phyloP scores from a whole-genome alignment of 2,797 vertebrate genomes.

The Mormyrus proboscirostris region DNA sequence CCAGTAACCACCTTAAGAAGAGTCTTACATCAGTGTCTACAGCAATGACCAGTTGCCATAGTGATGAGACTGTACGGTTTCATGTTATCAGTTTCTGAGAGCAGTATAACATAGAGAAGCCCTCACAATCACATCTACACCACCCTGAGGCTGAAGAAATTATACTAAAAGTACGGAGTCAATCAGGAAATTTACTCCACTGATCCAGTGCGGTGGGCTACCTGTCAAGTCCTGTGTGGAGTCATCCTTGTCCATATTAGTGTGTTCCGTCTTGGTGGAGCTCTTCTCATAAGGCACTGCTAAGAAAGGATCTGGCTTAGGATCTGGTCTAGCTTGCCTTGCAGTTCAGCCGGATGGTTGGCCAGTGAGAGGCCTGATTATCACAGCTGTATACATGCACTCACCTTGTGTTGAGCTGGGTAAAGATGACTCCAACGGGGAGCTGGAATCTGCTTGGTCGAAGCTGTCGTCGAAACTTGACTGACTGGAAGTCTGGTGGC shows the following conservation, averaged over 20 bases:
- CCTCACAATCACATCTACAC: not conserved
- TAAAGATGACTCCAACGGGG: constrained; percentile 39
- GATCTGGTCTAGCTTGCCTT: constrained; percentile 11
- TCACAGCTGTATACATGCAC: not conserved
- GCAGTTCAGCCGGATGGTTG: constrained; percentile 8
- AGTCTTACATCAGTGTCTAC: not conserved
- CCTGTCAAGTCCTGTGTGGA: constrained; percentile 54
- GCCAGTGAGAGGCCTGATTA: not conserved
- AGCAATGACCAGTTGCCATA: not conserved
- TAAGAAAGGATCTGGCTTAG: constrained; percentile 33
- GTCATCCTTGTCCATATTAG: constrained; percentile 43
- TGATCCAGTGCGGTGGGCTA: constrained; percentile 34
- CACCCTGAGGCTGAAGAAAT: not conserved
- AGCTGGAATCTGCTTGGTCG: constrained; percentile 38
- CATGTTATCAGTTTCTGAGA: not conserved
- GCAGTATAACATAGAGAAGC: not conserved
- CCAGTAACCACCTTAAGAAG: constrained; percentile 49
- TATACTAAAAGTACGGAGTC: not conserved
- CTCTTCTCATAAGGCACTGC: constrained; percentile 37
- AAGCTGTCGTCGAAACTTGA: constrained; percentile 62
- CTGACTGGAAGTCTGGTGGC: constrained; percentile 62
- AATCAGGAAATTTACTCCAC: not conserved
- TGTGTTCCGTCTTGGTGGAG: constrained; percentile 31
- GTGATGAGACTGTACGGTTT: not conserved
- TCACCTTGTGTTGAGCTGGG: constrained; percentile 49